These are phyloP conservation scores for Sterna hirundo DNA, from an alignment of 2,113 vertebrate species.

Conservation along the genomic window DNA sequence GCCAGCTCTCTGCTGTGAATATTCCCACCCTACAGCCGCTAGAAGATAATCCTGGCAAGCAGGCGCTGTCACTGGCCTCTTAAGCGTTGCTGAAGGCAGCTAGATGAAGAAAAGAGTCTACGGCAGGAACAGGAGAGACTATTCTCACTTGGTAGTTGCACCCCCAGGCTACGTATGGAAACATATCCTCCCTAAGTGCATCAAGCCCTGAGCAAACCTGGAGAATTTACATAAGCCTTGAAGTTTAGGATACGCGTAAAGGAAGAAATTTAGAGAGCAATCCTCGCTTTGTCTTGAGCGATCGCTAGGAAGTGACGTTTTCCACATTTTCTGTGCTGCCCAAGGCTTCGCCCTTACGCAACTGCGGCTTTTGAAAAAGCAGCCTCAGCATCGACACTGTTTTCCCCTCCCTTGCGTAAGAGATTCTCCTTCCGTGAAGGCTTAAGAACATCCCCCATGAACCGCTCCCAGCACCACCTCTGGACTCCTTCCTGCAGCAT, in stretches of 20 bases:
- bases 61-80: background rate
- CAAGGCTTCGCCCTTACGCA: constrained; percentile 1
- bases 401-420: background rate
- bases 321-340: background rate
- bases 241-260: background rate
- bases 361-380: background rate
- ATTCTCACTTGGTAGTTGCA: background rate
- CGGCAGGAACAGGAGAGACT: background rate
- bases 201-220: background rate
- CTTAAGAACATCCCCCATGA: background rate
- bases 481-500: background rate
- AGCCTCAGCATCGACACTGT: background rate
- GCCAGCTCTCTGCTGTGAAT: background rate
- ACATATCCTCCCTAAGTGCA: background rate
- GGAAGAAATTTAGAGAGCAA: background rate
- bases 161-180: background rate
- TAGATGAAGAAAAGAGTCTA: background rate
- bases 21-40: background rate
- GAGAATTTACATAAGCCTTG: constrained; percentile 11
- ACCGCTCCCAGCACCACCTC: rapidly evolving
- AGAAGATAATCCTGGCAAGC: background rate
- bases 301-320: background rate
- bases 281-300: background rate
- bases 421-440: background rate
- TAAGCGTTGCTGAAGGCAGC: background rate